Percentiles rank a stretch among this genome's conserved stretches.
Conservation (phyloP, 1,140 invertebrate species). For the Pygmarrhopalites habei region DNA sequence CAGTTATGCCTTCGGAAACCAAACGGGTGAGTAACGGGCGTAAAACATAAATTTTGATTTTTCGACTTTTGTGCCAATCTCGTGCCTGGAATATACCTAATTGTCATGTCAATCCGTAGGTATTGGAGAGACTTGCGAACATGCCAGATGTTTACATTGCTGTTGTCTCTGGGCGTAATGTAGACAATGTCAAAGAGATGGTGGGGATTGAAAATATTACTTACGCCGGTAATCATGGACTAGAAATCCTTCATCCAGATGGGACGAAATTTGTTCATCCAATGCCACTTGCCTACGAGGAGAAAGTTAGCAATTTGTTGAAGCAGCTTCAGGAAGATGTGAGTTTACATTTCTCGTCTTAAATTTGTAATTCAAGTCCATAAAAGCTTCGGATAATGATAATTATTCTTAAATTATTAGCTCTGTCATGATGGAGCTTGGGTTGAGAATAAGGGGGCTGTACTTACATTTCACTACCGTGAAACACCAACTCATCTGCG, state of each 20-base stretch:
- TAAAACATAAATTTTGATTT: no score
- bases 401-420: conserved; percentile 42
- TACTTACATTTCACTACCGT: conserved; percentile 80
- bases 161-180: conserved; percentile 76
- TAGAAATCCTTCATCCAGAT: conserved; percentile 82
- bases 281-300: conserved; percentile 75
- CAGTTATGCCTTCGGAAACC: conserved; percentile 72
- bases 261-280: conserved; percentile 84
- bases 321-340: conserved; percentile 73
- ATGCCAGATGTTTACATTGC: conserved; percentile 81
- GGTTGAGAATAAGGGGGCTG: conserved; percentile 83
- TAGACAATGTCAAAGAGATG: conserved; percentile 82
- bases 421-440: conserved; percentile 78
- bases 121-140: conserved; percentile 73
- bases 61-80: neutral
- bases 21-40: conserved; percentile 53
- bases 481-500: conserved; percentile 61
- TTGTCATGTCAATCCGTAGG: conserved; percentile 49
- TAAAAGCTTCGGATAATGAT: no score
- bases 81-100: neutral
- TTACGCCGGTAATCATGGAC: conserved; percentile 80
- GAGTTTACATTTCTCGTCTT: conserved; percentile 38
- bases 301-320: conserved; percentile 67
- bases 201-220: conserved; percentile 82
- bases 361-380: no score